Evolutionary conservation across 2,797 vertebrate species (phyloP).

Genomic region (Neosalanx taihuensis): DNA sequence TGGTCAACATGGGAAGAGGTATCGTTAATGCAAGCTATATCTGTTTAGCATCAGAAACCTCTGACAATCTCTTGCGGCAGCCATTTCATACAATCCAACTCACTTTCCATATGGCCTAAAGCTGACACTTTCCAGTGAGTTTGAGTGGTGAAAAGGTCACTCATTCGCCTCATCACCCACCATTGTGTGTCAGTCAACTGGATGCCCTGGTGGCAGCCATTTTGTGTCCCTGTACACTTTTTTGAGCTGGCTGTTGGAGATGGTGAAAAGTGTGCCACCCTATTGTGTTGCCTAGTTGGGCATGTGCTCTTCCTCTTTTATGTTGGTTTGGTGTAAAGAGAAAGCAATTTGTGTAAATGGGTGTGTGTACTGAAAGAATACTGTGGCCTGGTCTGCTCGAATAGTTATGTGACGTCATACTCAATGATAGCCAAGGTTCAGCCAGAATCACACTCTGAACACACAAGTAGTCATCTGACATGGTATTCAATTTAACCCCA

Average conservation of each 20-base stretch:
- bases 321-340: not conserved
- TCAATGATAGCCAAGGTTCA: not conserved
- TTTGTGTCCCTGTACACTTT: conserved; percentile 58
- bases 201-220: conserved; percentile 62
- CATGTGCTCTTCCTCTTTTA: not conserved
- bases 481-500: not conserved
- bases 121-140: conserved; percentile 29
- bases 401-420: not conserved
- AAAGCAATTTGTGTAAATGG: not conserved
- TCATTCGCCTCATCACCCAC: conserved; percentile 51
- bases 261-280: not conserved
- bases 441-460: not conserved
- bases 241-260: conserved; percentile 46
- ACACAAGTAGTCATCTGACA: not conserved
- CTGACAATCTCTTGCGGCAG: conserved; percentile 29
- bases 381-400: not conserved
- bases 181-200: conserved; percentile 51
- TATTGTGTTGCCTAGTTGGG: not conserved
- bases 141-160: conserved; percentile 59
- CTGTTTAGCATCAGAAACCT: conserved; percentile 6
- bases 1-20: too few relatives aligned
- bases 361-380: not conserved
- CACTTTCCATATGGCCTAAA: conserved; percentile 44
- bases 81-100: conserved; percentile 31
- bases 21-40: too few relatives aligned